A percentile compares a stretch with the other conserved stretches of the same genome.
phyloP scores from a whole-genome alignment of 2,113 vertebrate species.

The Onychostoma macrolepis region DNA sequence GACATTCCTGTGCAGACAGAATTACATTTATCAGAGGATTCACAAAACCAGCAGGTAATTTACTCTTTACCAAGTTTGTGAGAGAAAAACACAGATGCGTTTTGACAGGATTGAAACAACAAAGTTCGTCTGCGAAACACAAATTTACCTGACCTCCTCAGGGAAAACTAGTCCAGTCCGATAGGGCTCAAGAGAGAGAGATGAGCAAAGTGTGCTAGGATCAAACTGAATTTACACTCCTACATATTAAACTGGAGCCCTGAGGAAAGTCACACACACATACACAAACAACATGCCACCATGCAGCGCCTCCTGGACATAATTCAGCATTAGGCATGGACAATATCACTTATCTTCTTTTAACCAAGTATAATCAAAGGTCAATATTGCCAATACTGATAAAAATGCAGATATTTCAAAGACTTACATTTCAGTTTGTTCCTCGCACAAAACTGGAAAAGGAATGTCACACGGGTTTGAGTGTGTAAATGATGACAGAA shows the following conservation, averaged over 20 bases:
- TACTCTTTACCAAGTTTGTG: neutral
- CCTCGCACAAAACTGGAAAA: neutral
- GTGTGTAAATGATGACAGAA: neutral
- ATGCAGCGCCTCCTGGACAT: neutral
- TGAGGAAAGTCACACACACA: slow-evolving; percentile 18
- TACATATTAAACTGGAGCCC: slow-evolving; percentile 67
- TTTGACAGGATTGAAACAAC: neutral
- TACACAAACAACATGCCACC: neutral
- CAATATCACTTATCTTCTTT: neutral
- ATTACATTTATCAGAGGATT: neutral
- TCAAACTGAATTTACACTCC: slow-evolving; percentile 62
- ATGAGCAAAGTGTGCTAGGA: slow-evolving; percentile 37
- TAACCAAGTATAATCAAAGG: neutral
- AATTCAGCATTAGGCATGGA: neutral
- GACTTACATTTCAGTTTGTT: neutral
- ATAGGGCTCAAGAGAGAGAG: neutral
- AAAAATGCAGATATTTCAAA: neutral
- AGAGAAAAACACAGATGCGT: neutral
- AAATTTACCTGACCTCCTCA: slow-evolving; percentile 1
- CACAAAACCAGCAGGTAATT: neutral
- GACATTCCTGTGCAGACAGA: neutral
- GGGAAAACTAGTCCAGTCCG: slow-evolving; percentile 2
- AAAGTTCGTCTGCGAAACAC: neutral
- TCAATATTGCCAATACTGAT: neutral
- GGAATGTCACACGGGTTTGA: neutral